Evolutionary conservation across 2,797 vertebrate species (phyloP).

Genomic region (Chrosomus eos): DNA sequence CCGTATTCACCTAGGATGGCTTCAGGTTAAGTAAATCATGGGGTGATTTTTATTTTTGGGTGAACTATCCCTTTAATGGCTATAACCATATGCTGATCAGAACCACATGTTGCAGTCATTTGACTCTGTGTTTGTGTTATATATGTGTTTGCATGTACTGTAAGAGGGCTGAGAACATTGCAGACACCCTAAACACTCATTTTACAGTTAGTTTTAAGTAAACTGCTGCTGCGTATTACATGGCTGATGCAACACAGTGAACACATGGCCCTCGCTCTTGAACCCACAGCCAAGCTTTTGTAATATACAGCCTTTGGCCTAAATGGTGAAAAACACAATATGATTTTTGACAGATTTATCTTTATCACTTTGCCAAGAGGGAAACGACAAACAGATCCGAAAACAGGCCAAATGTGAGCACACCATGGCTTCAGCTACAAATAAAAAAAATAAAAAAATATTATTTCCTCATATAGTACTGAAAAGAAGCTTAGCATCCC

Average conservation of each 20-base stretch:
- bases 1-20: too few species aligned
- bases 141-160: conserved; percentile 28
- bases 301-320: conserved; percentile 60
- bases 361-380: conserved; percentile 20
- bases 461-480: background rate
- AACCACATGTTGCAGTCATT: conserved; percentile 73
- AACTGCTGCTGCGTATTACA: conserved; percentile 50
- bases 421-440: background rate
- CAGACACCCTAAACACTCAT: conserved; percentile 58
- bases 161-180: conserved; percentile 61
- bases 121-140: background rate
- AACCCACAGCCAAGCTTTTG: conserved; percentile 69
- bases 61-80: conserved; percentile 46
- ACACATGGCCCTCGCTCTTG: conserved; percentile 69
- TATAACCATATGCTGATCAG: conserved; percentile 72
- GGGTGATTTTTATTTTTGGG: too few species aligned
- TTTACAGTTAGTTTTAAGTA: conserved; percentile 65
- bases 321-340: conserved; percentile 34
- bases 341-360: conserved; percentile 39
- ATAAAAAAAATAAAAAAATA: background rate
- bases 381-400: conserved; percentile 20
- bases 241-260: conserved; percentile 71
- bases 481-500: conserved; percentile 43
- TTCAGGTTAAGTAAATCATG: too few species aligned
- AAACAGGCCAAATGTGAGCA: conserved; percentile 26